These are phyloP conservation scores for Acanthacorydalis orientalis DNA, from an alignment of 2,888 invertebrate species.

Conservation along the genomic window DNA sequence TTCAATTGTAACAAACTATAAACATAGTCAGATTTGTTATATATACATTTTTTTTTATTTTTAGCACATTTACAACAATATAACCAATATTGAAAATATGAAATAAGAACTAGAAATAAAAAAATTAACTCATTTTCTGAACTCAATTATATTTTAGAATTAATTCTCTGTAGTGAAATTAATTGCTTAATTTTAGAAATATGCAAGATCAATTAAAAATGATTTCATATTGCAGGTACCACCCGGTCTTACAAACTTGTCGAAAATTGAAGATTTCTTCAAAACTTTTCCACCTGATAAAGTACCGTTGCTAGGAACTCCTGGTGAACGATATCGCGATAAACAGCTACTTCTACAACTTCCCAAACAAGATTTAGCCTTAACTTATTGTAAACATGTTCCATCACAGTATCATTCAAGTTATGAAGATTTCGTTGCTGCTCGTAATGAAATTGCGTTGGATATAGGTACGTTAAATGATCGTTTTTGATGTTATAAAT, in stretches of 20 bases:
- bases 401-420: slow-evolving; percentile 60
- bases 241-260: slow-evolving; percentile 22
- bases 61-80: too few species aligned
- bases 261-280: slow-evolving; percentile 83
- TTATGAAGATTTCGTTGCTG: slow-evolving; percentile 87
- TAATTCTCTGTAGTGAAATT: too few species aligned
- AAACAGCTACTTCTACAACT: slow-evolving; percentile 75
- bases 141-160: too few species aligned
- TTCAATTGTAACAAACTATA: too few species aligned
- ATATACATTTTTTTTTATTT: too few species aligned
- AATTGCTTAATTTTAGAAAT: too few species aligned
- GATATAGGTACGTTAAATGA: slow-evolving; percentile 58
- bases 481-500: too few species aligned
- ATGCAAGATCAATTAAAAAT: neutral
- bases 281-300: slow-evolving; percentile 70
- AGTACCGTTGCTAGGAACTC: slow-evolving; percentile 40
- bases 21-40: too few species aligned
- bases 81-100: too few species aligned
- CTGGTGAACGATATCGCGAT: slow-evolving; percentile 65
- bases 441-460: slow-evolving; percentile 86
- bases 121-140: too few species aligned
- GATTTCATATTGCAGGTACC: slow-evolving; percentile 12
- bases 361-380: slow-evolving; percentile 85
- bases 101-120: too few species aligned
- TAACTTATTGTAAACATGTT: slow-evolving; percentile 76